Conservation (phyloP, 2,888 invertebrate genomes). For the Brachyptera risi region DNA sequence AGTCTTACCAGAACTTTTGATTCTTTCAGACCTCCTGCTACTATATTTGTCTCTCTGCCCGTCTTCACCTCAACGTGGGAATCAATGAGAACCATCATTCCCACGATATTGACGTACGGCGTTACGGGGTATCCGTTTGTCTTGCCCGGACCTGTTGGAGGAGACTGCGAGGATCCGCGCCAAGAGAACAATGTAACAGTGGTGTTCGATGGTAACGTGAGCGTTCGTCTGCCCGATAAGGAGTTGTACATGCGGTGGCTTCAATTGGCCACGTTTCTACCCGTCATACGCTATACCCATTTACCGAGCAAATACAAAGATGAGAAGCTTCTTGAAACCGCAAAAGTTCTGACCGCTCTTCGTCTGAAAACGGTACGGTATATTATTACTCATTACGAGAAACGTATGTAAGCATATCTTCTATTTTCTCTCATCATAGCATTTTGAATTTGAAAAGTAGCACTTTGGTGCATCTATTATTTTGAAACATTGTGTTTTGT, state of each 20-base stretch:
- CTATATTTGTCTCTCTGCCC: constrained; percentile 81
- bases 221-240: constrained; percentile 58
- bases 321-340: constrained; percentile 69
- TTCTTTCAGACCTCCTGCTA: constrained; percentile 73
- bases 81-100: constrained; percentile 75
- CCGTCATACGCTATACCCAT: constrained; percentile 87
- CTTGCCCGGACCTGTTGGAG: constrained; percentile 91
- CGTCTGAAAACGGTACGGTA: constrained; percentile 65
- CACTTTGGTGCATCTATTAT: too few species aligned
- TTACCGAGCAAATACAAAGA: constrained; percentile 85
- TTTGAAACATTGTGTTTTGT: too few species aligned
- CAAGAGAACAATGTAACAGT: neutral
- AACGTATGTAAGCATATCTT: too few species aligned
- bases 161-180: constrained; percentile 68
- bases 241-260: constrained; percentile 89
- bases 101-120: constrained; percentile 82
- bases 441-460: too few species aligned
- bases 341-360: constrained; percentile 67
- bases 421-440: too few species aligned
- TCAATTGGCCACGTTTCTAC: constrained; percentile 84
- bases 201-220: constrained; percentile 6
- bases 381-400: too few species aligned
- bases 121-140: constrained; percentile 90
- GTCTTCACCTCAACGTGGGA: constrained; percentile 87
- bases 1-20: too few species aligned